phyloP scores from a whole-genome alignment of 2,113 vertebrate species.

The Phasianus colchicus region DNA sequence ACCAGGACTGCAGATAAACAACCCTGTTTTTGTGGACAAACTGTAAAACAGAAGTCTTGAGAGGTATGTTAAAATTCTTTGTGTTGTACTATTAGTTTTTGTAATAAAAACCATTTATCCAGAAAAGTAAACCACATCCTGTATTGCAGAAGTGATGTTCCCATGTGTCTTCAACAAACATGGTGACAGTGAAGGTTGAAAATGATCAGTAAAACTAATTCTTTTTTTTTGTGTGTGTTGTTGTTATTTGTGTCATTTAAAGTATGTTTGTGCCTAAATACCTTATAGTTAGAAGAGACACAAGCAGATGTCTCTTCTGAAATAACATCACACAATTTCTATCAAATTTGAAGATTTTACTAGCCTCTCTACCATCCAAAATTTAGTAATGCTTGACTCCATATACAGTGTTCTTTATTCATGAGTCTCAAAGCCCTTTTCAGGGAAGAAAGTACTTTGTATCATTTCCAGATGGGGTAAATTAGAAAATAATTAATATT shows the following conservation, averaged over 20 bases:
- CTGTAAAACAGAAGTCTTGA: background rate
- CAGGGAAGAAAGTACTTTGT: background rate
- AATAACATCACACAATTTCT: background rate
- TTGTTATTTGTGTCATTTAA: background rate
- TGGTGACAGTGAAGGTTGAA: background rate
- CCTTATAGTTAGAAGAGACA: background rate
- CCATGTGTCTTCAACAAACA: background rate
- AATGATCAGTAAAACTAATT: background rate
- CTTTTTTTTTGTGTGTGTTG: background rate
- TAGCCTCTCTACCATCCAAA: background rate
- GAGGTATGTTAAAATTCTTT: background rate
- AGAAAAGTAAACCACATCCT: background rate
- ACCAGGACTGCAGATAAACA: background rate
- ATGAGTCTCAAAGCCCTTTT: background rate
- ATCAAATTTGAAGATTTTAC: background rate
- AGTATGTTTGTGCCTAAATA: background rate
- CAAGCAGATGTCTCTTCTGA: background rate
- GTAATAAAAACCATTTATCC: background rate
- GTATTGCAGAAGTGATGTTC: background rate
- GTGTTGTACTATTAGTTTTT: background rate
- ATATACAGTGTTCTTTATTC: background rate
- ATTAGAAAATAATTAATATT: constrained; percentile 2
- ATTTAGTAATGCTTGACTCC: background rate
- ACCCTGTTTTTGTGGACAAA: background rate
- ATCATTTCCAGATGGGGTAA: background rate